Base-by-base conservation (phyloP, 2,888 invertebrate species). In the Sisyra terminalis region DNA sequence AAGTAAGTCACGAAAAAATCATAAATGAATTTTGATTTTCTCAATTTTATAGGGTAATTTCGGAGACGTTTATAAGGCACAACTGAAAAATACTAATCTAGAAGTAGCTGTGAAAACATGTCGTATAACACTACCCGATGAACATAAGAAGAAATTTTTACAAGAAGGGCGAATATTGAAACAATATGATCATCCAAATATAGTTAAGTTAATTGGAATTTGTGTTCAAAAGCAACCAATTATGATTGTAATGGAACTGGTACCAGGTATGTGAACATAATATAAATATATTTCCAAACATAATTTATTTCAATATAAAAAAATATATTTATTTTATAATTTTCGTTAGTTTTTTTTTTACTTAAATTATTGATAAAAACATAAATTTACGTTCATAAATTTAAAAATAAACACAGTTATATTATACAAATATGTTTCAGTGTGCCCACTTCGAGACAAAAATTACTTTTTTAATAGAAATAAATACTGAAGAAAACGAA, bases 231-330 rank as follows among this genome's bases (percentile, higher is more conserved):
- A 93, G 57, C 93, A 94, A 55, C 97, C 97, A 0, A 93, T 97
- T 45, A 94, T 96, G 93, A 94, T 97, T 55, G 93, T 97, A 29
- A 96, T 97, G 96, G 97, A 97, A 66, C 72, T 92, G 47, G 94
- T 94, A 37, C 78, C 84, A 51, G 84, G 85, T 82, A 58, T 57
- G n/a, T 35, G 35, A 9, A 40, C 10, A 40, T 7, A 24, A 24
- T 24, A 24, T 3, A 5, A 24, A 24, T 24, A 24, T n/a, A n/a
- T n/a, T n/a, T n/a, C n/a, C n/a, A n/a, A n/a, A n/a, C n/a, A n/a
- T n/a, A n/a, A n/a, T n/a, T n/a, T n/a, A n/a, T n/a, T n/a, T n/a
- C n/a, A n/a, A n/a, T n/a, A n/a, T n/a, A n/a, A n/a, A n/a, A n/a
- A n/a, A n/a, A n/a, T n/a, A n/a, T n/a, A n/a, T n/a, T n/a, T n/a